These are phyloP conservation scores for Ctena decussata DNA, from an alignment of 2,888 invertebrate species.

Conservation along the genomic window DNA sequence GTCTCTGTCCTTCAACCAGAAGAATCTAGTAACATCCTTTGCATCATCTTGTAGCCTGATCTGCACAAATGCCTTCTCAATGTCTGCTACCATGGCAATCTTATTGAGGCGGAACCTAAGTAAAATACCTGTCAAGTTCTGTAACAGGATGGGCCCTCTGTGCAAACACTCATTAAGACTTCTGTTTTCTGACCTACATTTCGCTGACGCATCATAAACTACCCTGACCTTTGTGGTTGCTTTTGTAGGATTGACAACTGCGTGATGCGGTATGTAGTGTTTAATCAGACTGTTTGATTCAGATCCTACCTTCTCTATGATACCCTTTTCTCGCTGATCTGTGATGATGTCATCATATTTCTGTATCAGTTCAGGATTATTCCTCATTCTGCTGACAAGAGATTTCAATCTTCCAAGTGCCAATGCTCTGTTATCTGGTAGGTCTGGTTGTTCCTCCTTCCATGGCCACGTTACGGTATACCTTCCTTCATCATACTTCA, in stretches of 20 bases:
- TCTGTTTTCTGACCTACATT: not conserved
- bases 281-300: not conserved
- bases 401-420: slow-evolving; percentile 34
- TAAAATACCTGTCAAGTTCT: slow-evolving; percentile 31
- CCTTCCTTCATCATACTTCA: slow-evolving; percentile 11
- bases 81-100: slow-evolving; percentile 19
- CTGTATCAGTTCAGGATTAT: slow-evolving; percentile 17
- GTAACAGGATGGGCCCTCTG: slow-evolving; percentile 31
- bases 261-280: slow-evolving; percentile 43
- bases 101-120: slow-evolving; percentile 19
- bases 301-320: slow-evolving; percentile 30
- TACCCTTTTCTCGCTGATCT: slow-evolving; percentile 30
- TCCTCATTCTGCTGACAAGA: slow-evolving; percentile 8
- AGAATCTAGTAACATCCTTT: slow-evolving; percentile 20
- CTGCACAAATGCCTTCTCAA: slow-evolving; percentile 31
- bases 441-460: slow-evolving; percentile 23
- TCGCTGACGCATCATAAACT: slow-evolving; percentile 30
- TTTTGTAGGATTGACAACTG: slow-evolving; percentile 24
- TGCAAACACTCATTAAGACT: slow-evolving; percentile 48
- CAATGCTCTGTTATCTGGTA: slow-evolving; percentile 27
- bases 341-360: slow-evolving; percentile 29
- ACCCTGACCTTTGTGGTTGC: slow-evolving; percentile 23
- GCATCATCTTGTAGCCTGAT: not conserved
- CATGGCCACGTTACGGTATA: slow-evolving; percentile 43
- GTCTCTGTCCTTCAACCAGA: slow-evolving; percentile 18